These are phyloP conservation scores for Bombus huntii DNA, from an alignment of 1,140 invertebrate genomes.

Conservation along the genomic window DNA sequence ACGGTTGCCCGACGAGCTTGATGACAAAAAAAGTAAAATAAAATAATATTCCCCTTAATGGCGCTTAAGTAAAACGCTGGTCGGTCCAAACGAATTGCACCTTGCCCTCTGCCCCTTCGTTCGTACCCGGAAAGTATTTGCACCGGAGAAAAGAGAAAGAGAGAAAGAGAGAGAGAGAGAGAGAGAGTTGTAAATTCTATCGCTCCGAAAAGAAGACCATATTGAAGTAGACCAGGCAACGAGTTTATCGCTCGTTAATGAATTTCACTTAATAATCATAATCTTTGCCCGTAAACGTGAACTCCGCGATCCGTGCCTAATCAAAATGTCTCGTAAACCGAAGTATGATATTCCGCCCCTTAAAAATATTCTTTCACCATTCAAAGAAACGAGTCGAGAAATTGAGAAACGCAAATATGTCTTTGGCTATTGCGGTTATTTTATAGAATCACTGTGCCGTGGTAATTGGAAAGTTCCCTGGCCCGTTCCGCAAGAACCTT, in stretches of 20 bases:
- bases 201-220: conserved; percentile 42
- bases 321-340: not conserved
- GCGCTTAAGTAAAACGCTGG: conserved; percentile 62
- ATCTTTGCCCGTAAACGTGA: not conserved
- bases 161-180: too few relatives aligned
- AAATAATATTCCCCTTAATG: conserved; percentile 65
- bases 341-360: not conserved
- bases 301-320: not conserved
- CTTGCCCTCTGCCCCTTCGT: not conserved
- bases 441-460: not conserved
- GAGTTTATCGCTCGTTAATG: conserved; percentile 38
- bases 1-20: conserved; percentile 41
- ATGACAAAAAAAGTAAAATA: conserved; percentile 61
- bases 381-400: not conserved
- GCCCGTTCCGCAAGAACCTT: not conserved
- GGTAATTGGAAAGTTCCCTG: conserved; percentile 25
- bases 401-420: not conserved
- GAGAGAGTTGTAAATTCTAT: conserved; percentile 42
- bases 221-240: conserved; percentile 4
- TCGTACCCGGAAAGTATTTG: conserved; percentile 22
- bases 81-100: conserved; percentile 57
- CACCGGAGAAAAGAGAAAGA: not conserved
- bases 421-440: not conserved
- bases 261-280: conserved; percentile 4
- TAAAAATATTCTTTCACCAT: not conserved